Evolutionary conservation across 1,140 invertebrate genomes (phyloP).

Genomic region (Diploscapter pachys): DNA sequence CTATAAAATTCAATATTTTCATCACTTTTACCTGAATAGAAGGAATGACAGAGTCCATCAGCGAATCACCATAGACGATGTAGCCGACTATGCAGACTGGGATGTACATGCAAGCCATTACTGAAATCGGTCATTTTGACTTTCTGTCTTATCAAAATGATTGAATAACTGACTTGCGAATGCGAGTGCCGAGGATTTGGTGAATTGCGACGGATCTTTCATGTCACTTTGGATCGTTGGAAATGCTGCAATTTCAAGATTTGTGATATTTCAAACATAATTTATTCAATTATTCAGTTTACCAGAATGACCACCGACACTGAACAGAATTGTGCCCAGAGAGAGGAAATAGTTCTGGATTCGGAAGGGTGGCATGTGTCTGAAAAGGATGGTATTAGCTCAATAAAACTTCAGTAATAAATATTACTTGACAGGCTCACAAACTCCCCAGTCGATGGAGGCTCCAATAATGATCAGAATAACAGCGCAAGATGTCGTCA

Average conservation of each 20-base stretch:
- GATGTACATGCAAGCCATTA: slow-evolving; percentile 50
- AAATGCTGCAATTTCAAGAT: slow-evolving; percentile 52
- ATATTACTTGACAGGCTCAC: slow-evolving; percentile 23
- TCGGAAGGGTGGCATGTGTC: slow-evolving; percentile 41
- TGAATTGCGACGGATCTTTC: slow-evolving; percentile 60
- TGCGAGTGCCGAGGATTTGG: slow-evolving; percentile 58
- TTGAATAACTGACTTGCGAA: slow-evolving; percentile 56
- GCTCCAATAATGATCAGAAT: slow-evolving; percentile 45
- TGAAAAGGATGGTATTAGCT: background rate
- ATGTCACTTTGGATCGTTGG: slow-evolving; percentile 64
- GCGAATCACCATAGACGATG: slow-evolving; percentile 52
- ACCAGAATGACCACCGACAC: slow-evolving; percentile 57
- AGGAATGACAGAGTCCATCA: slow-evolving; percentile 55
- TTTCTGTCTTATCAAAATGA: background rate
- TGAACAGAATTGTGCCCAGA: slow-evolving; percentile 61
- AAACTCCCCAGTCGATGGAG: slow-evolving; percentile 38
- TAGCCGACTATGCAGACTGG: slow-evolving; percentile 52
- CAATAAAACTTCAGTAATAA: background rate
- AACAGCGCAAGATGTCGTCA: slow-evolving; percentile 44
- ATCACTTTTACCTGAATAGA: slow-evolving; percentile 51
- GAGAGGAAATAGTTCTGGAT: slow-evolving; percentile 56
- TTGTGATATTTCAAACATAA: too few relatives aligned
- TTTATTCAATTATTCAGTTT: too few relatives aligned
- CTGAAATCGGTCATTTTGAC: slow-evolving; percentile 38
- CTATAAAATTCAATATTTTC: slow-evolving; percentile 2